Evolutionary conservation across 2,888 invertebrate species (phyloP), one percentile per base, ranked within the genome.

Genomic region (Phyllotreta striolata): DNA sequence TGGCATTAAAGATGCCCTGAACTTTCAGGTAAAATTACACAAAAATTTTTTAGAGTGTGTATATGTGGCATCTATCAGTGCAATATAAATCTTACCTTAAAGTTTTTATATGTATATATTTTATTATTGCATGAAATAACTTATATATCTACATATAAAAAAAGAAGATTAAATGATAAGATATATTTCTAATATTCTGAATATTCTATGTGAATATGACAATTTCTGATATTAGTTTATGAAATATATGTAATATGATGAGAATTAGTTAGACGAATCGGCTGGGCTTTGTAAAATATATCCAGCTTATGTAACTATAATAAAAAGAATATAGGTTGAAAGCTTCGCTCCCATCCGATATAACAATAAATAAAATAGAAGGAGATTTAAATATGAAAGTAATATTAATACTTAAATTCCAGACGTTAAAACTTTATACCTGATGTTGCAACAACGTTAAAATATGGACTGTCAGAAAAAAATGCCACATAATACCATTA

Each of bases 401-500:
- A 69, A 69, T 70, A 71, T 69, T 69, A 72, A 71, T 66, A 66
- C 67, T 70, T 70, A 67, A 73, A 71, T 71, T 69, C 70, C 68
- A 63, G 51, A 41, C 64, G 61, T 58, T 66, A 64, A 66, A 66
- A 66, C 55, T 55, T 67, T 67, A 68, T 71, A 70, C 66, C 67
- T 63, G 68, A 67, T 74, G 73, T 70, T 71, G 72, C 72, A 75
- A 74, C 60, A 56, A 62, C 68, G 65, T 67, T 72, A 71, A 76
- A 76, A 73, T 74, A 76, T 74, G 72, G 71, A 70, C 74, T 76
- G 76, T 73, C 76, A 73, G 68, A 72, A 58, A 68, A 69, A 73
- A 74, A 76, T 72, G 72, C 71, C 67, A 72, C 73, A 75, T 74
- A 75, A 74, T 75, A 68, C 75, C 72, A 74, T 74, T 74, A 73